These are phyloP conservation scores for Paramormyrops kingsleyae DNA, from an alignment of 2,113 vertebrate genomes.

Conservation along the genomic window DNA sequence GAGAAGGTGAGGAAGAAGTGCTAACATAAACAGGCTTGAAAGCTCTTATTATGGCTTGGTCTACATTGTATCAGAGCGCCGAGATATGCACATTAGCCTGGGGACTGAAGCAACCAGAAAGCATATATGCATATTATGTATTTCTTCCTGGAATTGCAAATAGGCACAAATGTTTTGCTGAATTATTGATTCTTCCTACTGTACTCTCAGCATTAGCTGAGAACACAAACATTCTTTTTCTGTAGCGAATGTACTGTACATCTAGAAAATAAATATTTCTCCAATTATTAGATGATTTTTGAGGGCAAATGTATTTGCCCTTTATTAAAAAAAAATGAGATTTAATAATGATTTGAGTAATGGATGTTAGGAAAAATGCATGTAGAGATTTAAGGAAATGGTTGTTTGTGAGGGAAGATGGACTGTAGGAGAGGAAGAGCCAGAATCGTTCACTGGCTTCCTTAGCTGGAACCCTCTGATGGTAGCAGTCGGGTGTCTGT, in stretches of 20 bases:
- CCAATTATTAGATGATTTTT: constrained; percentile 38
- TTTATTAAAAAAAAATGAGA: constrained; percentile 41
- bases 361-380: constrained; percentile 55
- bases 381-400: constrained; percentile 35
- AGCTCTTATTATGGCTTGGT: background rate
- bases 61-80: background rate
- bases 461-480: background rate
- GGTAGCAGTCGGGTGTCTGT: background rate
- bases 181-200: constrained; percentile 52
- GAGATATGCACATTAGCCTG: background rate
- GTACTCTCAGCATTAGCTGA: constrained; percentile 23
- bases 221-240: constrained; percentile 49
- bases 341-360: constrained; percentile 57
- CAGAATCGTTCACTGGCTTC: background rate
- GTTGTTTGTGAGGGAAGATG: constrained; percentile 40
- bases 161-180: constrained; percentile 53
- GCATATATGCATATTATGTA: constrained; percentile 55
- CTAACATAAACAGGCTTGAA: background rate
- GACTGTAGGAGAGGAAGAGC: constrained; percentile 11
- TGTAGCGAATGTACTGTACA: constrained; percentile 53
- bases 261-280: background rate
- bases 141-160: constrained; percentile 39
- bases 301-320: constrained; percentile 57
- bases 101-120: background rate
- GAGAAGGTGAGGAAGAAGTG: background rate